A percentile compares a stretch with the other conserved stretches of the same genome.
Evolutionary conservation across 2,888 invertebrate genomes (phyloP).

Genomic region (Unio delphinus): DNA sequence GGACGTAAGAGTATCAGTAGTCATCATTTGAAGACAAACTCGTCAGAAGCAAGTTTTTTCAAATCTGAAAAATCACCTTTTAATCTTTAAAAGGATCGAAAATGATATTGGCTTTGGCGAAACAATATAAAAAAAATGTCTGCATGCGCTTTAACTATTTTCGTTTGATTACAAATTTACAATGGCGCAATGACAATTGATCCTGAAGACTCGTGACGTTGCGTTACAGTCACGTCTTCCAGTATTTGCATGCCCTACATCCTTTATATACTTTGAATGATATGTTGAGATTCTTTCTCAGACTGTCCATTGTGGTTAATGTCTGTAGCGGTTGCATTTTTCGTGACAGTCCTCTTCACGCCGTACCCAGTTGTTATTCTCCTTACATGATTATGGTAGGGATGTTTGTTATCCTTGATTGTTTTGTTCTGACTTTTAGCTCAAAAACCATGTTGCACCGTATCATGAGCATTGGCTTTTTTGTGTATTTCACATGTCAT

Average conservation of each 20-base stretch:
- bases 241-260: slow-evolving; percentile 47
- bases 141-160: slow-evolving; percentile 83
- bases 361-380: slow-evolving; percentile 57
- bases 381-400: slow-evolving; percentile 57
- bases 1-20: slow-evolving; percentile 12
- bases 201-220: slow-evolving; percentile 49
- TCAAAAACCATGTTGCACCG: slow-evolving; percentile 63
- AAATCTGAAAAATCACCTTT: slow-evolving; percentile 8
- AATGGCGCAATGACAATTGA: slow-evolving; percentile 49
- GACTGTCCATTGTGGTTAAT: slow-evolving; percentile 58
- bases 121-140: slow-evolving; percentile 6
- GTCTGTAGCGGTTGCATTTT: slow-evolving; percentile 56
- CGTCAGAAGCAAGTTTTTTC: slow-evolving; percentile 5
- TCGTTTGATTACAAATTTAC: slow-evolving; percentile 91
- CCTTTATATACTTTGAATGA: slow-evolving; percentile 61
- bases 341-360: slow-evolving; percentile 59
- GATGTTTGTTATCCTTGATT: slow-evolving; percentile 50
- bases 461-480: slow-evolving; percentile 64
- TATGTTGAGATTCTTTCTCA: slow-evolving; percentile 55
- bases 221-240: slow-evolving; percentile 41
- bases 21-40: slow-evolving; percentile 8
- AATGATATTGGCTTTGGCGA: slow-evolving; percentile 26
- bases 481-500: slow-evolving; percentile 59
- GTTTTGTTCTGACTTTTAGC: slow-evolving; percentile 51
- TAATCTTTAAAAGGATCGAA: slow-evolving; percentile 8